phyloP scores from a whole-genome alignment of 2,888 invertebrate species.

The Brachyopa scutellaris region DNA sequence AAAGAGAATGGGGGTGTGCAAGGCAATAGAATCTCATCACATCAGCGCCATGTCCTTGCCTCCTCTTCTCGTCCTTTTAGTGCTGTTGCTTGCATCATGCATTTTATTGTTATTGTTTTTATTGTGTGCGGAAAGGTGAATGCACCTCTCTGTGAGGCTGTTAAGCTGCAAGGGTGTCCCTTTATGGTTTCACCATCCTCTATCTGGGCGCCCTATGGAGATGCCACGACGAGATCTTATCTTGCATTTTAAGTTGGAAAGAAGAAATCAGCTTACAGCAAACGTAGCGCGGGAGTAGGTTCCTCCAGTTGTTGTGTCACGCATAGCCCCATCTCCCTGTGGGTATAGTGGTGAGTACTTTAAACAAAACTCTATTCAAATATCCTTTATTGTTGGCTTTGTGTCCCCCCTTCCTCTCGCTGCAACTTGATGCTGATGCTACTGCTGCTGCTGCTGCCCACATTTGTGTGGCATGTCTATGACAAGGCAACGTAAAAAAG shows the following conservation, averaged over 20 bases:
- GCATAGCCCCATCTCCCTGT: constrained; percentile 28
- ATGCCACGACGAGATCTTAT: constrained; percentile 45
- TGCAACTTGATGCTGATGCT: constrained; percentile 59
- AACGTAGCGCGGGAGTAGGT: constrained; percentile 1
- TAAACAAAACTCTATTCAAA: constrained; percentile 70
- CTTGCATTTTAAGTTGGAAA: constrained; percentile 67
- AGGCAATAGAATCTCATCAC: constrained; percentile 60
- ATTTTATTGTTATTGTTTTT: constrained; percentile 70
- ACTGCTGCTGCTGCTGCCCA: constrained; percentile 40
- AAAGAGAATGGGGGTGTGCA: constrained; percentile 21
- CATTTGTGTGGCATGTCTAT: constrained; percentile 45
- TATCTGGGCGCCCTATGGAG: constrained; percentile 57
- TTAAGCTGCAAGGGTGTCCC: constrained; percentile 44
- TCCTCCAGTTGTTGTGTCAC: constrained; percentile 51
- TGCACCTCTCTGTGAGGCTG: constrained; percentile 41
- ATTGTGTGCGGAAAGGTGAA: constrained; percentile 66
- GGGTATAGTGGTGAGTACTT: constrained; percentile 26
- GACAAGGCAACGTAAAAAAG: constrained; percentile 30
- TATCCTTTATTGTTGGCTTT: constrained; percentile 67
- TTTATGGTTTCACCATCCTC: constrained; percentile 51
- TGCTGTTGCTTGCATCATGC: constrained; percentile 56
- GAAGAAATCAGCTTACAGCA: constrained; percentile 68
- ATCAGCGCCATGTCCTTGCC: constrained; percentile 61
- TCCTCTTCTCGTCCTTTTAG: neutral
- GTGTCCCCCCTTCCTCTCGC: constrained; percentile 13